Conservation (phyloP, 2,888 invertebrate species). For the Philopedon plagiatum region DNA sequence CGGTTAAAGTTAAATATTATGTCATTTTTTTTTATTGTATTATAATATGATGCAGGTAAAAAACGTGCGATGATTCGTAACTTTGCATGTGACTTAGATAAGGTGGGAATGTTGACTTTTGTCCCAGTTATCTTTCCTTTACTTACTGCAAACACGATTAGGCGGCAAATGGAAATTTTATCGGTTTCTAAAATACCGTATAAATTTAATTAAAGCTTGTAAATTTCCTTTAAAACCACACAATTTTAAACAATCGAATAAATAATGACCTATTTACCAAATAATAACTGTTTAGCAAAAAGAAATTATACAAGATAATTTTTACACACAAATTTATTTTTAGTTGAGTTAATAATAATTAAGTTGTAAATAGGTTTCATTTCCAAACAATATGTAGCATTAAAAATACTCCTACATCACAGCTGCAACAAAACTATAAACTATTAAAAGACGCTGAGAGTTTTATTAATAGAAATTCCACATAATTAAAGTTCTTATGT, state of each 20-base stretch:
- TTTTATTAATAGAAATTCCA: slow-evolving; percentile 4
- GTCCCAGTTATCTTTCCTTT: neutral
- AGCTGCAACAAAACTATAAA: neutral
- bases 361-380: neutral
- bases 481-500: neutral
- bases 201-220: neutral
- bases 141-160: neutral
- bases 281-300: too few species aligned
- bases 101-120: neutral
- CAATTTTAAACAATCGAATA: neutral
- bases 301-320: too few species aligned
- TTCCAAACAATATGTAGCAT: neutral
- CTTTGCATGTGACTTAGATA: neutral
- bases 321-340: neutral
- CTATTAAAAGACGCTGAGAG: neutral
- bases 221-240: neutral
- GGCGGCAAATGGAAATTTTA: neutral
- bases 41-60: neutral
- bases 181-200: neutral
- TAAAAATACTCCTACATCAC: neutral
- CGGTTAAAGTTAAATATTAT: too few species aligned
- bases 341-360: neutral
- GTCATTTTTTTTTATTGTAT: too few species aligned
- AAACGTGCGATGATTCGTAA: neutral
- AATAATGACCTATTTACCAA: neutral